Evolutionary conservation across 2,888 invertebrate genomes (phyloP).

Genomic region (Drosophila buzzatii): DNA sequence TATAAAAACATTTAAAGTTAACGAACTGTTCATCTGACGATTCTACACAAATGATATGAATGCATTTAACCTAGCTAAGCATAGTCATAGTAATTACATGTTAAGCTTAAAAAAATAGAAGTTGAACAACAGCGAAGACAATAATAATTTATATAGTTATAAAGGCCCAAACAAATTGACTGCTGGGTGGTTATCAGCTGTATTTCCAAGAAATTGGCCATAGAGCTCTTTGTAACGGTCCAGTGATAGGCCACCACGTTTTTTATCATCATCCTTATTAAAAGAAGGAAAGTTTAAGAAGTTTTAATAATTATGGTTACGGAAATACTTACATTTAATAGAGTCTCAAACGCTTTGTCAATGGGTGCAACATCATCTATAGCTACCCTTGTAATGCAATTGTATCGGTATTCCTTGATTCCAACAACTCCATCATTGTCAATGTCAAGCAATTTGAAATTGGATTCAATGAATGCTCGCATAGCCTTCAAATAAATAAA

Average conservation of each 20-base stretch:
- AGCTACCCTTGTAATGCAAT: constrained; percentile 92
- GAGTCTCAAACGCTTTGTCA: constrained; percentile 91
- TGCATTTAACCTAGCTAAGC: constrained; percentile 71
- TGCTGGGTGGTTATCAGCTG: constrained; percentile 90
- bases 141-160: constrained; percentile 73
- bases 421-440: constrained; percentile 92
- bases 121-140: constrained; percentile 85
- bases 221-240: constrained; percentile 93
- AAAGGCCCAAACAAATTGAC: constrained; percentile 93
- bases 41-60: constrained; percentile 76
- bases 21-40: constrained; percentile 75
- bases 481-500: constrained; percentile 86
- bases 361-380: constrained; percentile 91
- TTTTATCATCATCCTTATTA: constrained; percentile 91
- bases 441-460: constrained; percentile 92
- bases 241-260: constrained; percentile 91
- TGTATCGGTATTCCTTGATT: constrained; percentile 92
- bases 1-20: constrained; percentile 66
- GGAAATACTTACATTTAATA: constrained; percentile 88
- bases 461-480: constrained; percentile 94
- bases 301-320: not conserved
- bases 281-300: not conserved
- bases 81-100: constrained; percentile 80
- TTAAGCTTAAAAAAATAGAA: constrained; percentile 79
- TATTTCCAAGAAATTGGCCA: constrained; percentile 92